Evolutionary conservation across 1,140 invertebrate genomes (phyloP).

Genomic region (Pachyrhynchus sulphureomaculatus): DNA sequence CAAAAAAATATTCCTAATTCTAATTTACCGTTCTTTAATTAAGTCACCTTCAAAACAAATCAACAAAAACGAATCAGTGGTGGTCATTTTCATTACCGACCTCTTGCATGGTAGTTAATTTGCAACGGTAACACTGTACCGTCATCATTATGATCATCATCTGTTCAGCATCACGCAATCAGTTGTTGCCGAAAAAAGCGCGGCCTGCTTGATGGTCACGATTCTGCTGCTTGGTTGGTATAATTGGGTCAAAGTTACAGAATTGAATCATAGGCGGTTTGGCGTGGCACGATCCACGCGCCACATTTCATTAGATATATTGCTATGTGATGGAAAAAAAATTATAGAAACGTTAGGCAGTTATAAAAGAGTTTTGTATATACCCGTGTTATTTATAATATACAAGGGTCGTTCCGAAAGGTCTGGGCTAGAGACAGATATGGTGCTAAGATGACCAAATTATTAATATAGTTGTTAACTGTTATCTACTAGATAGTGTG

Average conservation of each 20-base stretch:
- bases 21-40: slow-evolving; percentile 22
- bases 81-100: slow-evolving; percentile 10
- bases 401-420: no score
- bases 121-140: slow-evolving; percentile 16
- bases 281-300: slow-evolving; percentile 28
- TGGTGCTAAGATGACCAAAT: no score
- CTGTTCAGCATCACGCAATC: slow-evolving; percentile 28
- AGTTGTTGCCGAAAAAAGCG: slow-evolving; percentile 24
- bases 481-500: no score
- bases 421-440: no score
- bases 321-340: slow-evolving; percentile 24
- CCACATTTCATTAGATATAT: slow-evolving; percentile 27
- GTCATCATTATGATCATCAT: slow-evolving; percentile 24
- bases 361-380: neutral
- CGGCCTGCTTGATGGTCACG: slow-evolving; percentile 24
- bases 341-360: slow-evolving; percentile 13
- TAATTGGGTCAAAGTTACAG: slow-evolving; percentile 35
- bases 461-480: no score
- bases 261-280: slow-evolving; percentile 33
- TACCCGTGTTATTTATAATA: no score
- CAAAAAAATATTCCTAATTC: no score
- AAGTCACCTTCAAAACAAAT: slow-evolving; percentile 3
- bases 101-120: slow-evolving; percentile 16
- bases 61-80: slow-evolving; percentile 2
- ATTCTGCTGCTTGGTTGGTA: slow-evolving; percentile 19